phyloP scores from a whole-genome alignment of 92 coral and sea anemone genomes.

The Zoanthus sansibaricus region DNA sequence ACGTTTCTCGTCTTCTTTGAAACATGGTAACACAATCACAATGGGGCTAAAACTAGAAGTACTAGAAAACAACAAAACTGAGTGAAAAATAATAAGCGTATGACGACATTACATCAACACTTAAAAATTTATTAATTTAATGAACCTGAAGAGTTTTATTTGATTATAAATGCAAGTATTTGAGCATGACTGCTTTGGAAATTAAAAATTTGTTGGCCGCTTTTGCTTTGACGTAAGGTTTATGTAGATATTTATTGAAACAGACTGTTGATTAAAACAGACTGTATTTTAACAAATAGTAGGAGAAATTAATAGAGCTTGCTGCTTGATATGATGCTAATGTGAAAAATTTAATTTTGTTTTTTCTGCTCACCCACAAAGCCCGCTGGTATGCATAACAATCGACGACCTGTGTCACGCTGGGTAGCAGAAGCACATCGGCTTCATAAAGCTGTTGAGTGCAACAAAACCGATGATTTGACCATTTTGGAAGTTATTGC shows the following conservation, averaged over 20 bases:
- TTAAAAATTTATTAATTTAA: not conserved
- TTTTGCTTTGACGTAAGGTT: not conserved
- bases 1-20: too few species aligned
- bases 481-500: conserved; percentile 61
- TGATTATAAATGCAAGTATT: conserved; percentile 36
- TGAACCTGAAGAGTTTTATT: not conserved
- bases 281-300: not conserved
- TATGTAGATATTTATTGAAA: not conserved
- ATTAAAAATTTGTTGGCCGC: conserved; percentile 1
- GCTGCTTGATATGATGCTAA: not conserved
- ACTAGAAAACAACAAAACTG: not conserved
- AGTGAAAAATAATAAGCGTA: not conserved
- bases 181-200: not conserved
- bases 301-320: not conserved
- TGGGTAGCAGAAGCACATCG: conserved; percentile 75
- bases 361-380: conserved; percentile 5
- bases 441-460: conserved; percentile 63
- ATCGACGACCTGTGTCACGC: conserved; percentile 34
- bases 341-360: not conserved
- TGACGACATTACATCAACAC: not conserved
- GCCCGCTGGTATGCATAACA: not conserved
- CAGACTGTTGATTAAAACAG: not conserved
- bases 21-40: not conserved
- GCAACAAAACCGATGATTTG: conserved; percentile 60
- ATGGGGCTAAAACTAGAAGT: not conserved